These are phyloP conservation scores for Cephus rjabovi DNA, from an alignment of 2,888 invertebrate species.

Conservation along the genomic window DNA sequence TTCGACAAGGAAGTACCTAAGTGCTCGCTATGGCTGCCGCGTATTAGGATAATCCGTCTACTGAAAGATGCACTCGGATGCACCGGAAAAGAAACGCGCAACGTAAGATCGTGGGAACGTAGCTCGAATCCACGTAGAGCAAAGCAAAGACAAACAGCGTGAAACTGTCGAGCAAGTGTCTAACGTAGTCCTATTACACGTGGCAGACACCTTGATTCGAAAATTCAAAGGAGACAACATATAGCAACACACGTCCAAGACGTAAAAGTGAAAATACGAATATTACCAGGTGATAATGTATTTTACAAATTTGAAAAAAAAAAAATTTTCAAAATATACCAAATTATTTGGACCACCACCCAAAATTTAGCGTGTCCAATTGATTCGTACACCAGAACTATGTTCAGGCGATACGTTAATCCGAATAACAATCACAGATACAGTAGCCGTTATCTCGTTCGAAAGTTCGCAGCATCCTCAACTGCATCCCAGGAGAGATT, in stretches of 20 bases:
- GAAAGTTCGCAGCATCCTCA: background rate
- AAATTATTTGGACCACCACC: background rate
- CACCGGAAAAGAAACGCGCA: background rate
- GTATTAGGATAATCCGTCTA: background rate
- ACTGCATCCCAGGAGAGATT: background rate
- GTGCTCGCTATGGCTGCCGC: background rate
- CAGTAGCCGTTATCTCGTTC: background rate
- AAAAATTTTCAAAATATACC: background rate
- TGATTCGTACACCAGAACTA: background rate
- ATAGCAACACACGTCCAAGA: background rate
- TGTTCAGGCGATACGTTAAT: background rate
- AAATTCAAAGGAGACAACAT: background rate
- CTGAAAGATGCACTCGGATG: background rate
- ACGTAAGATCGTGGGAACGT: background rate
- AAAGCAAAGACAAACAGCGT: background rate
- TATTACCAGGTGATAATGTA: background rate
- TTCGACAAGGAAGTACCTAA: background rate
- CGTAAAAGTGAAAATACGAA: background rate
- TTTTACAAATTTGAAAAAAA: background rate
- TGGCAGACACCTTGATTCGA: background rate
- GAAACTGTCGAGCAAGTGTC: background rate
- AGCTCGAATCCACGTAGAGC: background rate
- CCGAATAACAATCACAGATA: background rate
- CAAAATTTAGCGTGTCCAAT: background rate
- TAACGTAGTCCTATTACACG: background rate